Evolutionary conservation across 2,888 invertebrate genomes (phyloP).

Genomic region (Papilio elwesi): DNA sequence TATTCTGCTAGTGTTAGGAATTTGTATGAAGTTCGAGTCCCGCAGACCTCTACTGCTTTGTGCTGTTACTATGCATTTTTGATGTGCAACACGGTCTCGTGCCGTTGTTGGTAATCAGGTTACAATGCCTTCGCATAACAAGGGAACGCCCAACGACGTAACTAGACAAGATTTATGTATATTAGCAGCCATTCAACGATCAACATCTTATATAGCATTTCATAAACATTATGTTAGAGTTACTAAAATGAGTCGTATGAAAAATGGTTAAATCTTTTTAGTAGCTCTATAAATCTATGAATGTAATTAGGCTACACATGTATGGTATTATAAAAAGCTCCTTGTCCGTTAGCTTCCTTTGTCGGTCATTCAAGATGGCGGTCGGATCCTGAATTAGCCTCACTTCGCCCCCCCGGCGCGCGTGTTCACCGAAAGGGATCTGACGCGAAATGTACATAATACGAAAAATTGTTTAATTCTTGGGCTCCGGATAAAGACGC

Average conservation of each 20-base stretch:
- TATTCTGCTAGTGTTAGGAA: conserved; percentile 26
- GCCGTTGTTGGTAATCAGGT: conserved; percentile 18
- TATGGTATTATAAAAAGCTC: conserved; percentile 18
- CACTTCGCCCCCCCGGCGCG: conserved; percentile 39
- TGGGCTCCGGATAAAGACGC: not conserved
- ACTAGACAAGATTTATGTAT: too few species aligned
- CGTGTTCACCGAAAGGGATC: conserved; percentile 31
- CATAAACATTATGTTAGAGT: not conserved
- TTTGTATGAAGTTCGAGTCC: conserved; percentile 27
- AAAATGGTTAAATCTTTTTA: not conserved
- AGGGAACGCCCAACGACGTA: not conserved
- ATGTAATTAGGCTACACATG: too few species aligned
- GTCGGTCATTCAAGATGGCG: conserved; percentile 45
- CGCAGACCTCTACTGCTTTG: conserved; percentile 32
- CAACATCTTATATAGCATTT: too few species aligned
- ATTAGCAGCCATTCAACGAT: too few species aligned
- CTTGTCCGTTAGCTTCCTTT: conserved; percentile 40
- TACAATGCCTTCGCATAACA: conserved; percentile 15
- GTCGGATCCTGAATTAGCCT: conserved; percentile 40
- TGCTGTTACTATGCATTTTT: conserved; percentile 29
- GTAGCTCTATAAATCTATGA: not conserved
- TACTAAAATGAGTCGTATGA: not conserved
- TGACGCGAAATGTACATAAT: conserved; percentile 18
- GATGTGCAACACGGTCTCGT: conserved; percentile 10
- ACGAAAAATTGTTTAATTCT: not conserved